A percentile compares a stretch with the other conserved stretches of the same genome.
These are phyloP conservation scores for Taxidea taxus DNA, from an alignment of 2,113 vertebrate species.

Conservation along the genomic window DNA sequence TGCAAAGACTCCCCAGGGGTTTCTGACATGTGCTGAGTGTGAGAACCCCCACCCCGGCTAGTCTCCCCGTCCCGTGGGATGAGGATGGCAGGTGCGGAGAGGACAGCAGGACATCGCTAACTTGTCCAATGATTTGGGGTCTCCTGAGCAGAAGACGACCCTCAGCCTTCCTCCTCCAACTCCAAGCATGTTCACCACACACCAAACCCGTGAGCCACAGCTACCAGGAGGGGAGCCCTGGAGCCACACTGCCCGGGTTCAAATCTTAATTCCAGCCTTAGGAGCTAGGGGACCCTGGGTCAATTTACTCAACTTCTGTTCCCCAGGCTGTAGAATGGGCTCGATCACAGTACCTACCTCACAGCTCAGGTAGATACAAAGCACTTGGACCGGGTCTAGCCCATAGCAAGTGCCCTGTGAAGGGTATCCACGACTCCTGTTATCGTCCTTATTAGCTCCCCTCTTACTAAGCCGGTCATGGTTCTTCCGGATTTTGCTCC, in stretches of 20 bases:
- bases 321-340: background rate
- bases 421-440: rapidly evolving
- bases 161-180: background rate
- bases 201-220: rapidly evolving
- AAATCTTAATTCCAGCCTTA: background rate
- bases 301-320: background rate
- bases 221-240: background rate
- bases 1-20: background rate
- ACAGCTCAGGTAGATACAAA: background rate
- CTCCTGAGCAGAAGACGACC: background rate
- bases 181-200: rapidly evolving
- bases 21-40: background rate
- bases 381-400: background rate
- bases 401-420: rapidly evolving
- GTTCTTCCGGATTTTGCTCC: background rate
- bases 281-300: background rate
- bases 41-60: rapidly evolving
- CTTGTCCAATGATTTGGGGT: background rate
- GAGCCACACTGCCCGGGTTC: background rate
- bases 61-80: background rate
- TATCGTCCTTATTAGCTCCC: background rate
- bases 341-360: background rate
- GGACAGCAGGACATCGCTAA: background rate
- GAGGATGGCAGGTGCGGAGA: background rate
- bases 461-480: background rate